A percentile compares a stretch with the other conserved stretches of the same genome.
phyloP scores from a whole-genome alignment of 1,140 invertebrate species.

The Delia radicum region DNA sequence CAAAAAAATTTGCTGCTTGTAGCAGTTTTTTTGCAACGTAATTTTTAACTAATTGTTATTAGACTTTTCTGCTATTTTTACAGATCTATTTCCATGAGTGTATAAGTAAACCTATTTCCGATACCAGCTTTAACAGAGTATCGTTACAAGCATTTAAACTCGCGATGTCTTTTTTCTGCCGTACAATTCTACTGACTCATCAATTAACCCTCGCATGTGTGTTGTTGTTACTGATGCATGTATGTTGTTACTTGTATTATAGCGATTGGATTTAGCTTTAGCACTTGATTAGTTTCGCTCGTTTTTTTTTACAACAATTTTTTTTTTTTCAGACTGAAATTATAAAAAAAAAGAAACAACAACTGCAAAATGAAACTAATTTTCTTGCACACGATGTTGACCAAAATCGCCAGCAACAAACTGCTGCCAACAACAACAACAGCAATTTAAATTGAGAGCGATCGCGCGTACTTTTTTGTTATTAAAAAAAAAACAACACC shows the following conservation, averaged over 20 bases:
- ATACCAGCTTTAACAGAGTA: not conserved
- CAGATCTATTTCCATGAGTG: too few species aligned
- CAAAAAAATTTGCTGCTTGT: too few species aligned
- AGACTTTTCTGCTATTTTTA: too few species aligned
- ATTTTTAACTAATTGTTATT: too few species aligned
- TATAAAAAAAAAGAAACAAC: constrained; percentile 15
- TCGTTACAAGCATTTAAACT: too few species aligned
- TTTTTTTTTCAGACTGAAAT: constrained; percentile 3
- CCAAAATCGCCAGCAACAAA: not conserved
- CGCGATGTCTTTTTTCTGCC: not conserved
- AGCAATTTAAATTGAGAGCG: constrained; percentile 17
- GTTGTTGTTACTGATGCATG: not conserved
- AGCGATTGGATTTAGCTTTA: constrained; percentile 16
- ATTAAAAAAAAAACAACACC: not conserved
- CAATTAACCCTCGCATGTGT: not conserved
- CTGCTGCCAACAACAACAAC: not conserved
- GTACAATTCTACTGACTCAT: too few species aligned
- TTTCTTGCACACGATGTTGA: constrained; percentile 54
- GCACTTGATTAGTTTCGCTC: constrained; percentile 24
- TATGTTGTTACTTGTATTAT: not conserved
- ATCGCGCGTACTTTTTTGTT: not conserved
- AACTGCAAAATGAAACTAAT: constrained; percentile 49
- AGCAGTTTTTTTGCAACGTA: too few species aligned
- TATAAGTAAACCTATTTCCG: too few species aligned
- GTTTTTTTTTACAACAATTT: not conserved